These are phyloP conservation scores for Sebastiscus albofasciatus DNA, from an alignment of 2,797 vertebrate genomes.

Conservation along the genomic window DNA sequence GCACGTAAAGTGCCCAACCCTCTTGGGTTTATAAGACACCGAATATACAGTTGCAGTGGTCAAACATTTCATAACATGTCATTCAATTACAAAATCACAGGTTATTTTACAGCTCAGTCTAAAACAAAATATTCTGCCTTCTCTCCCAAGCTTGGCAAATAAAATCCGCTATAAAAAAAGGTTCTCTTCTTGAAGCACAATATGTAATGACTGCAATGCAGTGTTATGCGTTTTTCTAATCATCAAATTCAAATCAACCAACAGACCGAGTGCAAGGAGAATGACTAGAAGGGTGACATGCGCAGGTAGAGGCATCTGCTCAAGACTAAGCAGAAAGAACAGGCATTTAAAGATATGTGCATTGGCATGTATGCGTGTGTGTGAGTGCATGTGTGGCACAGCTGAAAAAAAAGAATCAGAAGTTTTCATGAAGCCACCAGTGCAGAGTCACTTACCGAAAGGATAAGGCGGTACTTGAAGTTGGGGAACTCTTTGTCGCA, in stretches of 20 bases:
- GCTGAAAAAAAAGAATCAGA: background rate
- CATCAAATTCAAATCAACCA: background rate
- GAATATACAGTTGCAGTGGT: too few relatives aligned
- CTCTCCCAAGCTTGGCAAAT: background rate
- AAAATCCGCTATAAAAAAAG: background rate
- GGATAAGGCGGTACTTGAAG: constrained; percentile 98
- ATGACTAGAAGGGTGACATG: background rate
- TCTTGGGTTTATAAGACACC: too few relatives aligned
- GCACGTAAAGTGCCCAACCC: too few relatives aligned
- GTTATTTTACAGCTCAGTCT: background rate
- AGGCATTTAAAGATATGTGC: background rate
- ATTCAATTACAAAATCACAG: too few relatives aligned
- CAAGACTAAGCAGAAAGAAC: background rate
- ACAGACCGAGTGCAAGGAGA: background rate
- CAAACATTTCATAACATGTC: too few relatives aligned
- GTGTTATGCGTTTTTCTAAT: too few relatives aligned
- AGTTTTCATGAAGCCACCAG: background rate
- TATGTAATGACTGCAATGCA: too few relatives aligned
- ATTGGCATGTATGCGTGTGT: background rate
- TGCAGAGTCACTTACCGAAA: constrained; percentile 87
- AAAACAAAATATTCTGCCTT: background rate
- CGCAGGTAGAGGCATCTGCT: background rate
- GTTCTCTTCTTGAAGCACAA: too few relatives aligned
- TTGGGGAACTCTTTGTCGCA: constrained; percentile 95
- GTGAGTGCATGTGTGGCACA: background rate